These are phyloP conservation scores for Stichodactyla helianthus DNA, from an alignment of 64 coral and sea anemone genomes.

Conservation along the genomic window DNA sequence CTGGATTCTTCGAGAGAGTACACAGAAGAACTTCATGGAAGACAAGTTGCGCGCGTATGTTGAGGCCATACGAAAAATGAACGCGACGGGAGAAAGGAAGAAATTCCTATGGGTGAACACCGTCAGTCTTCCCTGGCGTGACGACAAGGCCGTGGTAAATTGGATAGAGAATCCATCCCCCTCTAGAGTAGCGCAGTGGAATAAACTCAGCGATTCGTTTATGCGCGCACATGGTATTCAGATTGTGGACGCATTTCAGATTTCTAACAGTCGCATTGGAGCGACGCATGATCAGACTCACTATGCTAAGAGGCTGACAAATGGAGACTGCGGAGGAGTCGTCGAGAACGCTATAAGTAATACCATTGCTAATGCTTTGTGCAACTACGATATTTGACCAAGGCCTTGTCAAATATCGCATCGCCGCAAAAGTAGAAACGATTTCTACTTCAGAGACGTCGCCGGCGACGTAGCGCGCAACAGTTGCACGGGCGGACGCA, in stretches of 20 bases:
- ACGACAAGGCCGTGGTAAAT: constrained; percentile 70
- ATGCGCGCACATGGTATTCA: constrained; percentile 65
- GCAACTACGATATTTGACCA: constrained; percentile 71
- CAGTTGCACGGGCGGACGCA: too few relatives aligned
- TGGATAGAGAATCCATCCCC: constrained; percentile 93
- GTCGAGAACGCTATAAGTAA: constrained; percentile 96
- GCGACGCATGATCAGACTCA: constrained; percentile 93
- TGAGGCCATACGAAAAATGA: constrained; percentile 67
- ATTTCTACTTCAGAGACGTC: too few relatives aligned
- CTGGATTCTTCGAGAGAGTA: constrained; percentile 92
- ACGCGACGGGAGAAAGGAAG: constrained; percentile 37
- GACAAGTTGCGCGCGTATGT: constrained; percentile 69
- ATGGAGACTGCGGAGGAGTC: constrained; percentile 83
- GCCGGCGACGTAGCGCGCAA: too few relatives aligned
- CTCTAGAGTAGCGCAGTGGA: constrained; percentile 67
- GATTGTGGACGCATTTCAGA: constrained; percentile 92
- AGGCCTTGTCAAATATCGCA: too few relatives aligned
- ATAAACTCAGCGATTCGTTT: constrained; percentile 51
- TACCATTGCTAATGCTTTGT: constrained; percentile 84
- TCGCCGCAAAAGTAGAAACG: too few relatives aligned
- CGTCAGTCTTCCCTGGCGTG: constrained; percentile 85
- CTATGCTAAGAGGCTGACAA: constrained; percentile 79
- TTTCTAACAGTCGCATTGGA: constrained; percentile 86
- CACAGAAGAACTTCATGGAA: constrained; percentile 51
- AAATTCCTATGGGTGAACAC: constrained; percentile 93